phyloP scores from a whole-genome alignment of 1,140 invertebrate species.

The Globodera ellingtonae region DNA sequence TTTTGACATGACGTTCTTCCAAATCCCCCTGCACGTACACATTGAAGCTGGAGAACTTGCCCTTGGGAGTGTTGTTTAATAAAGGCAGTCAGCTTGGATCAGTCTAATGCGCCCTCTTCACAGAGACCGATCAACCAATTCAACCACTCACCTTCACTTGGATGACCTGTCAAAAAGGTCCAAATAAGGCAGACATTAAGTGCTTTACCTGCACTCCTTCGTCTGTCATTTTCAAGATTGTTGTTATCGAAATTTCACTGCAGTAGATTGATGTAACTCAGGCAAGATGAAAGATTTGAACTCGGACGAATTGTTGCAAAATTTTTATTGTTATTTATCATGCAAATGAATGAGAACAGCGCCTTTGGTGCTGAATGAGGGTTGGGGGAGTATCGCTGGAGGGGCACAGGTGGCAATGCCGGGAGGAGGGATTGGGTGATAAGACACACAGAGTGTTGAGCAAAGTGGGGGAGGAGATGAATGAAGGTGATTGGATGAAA shows the following conservation, averaged over 20 bases:
- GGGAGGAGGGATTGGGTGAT: too few species aligned
- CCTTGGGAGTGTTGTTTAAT: slow-evolving; percentile 23
- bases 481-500: neutral
- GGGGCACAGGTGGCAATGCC: neutral
- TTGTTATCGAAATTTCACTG: too few species aligned
- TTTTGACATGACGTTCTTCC: slow-evolving; percentile 60
- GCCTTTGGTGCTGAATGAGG: too few species aligned
- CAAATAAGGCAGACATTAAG: neutral
- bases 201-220: neutral
- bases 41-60: slow-evolving; percentile 48
- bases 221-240: neutral
- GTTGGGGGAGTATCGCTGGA: too few species aligned
- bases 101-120: neutral
- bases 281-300: too few species aligned
- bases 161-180: slow-evolving; percentile 8
- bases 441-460: too few species aligned
- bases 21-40: slow-evolving; percentile 65
- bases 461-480: too few species aligned
- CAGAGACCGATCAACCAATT: neutral
- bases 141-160: slow-evolving; percentile 19
- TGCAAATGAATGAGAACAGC: too few species aligned
- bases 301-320: too few species aligned
- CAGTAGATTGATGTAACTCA: too few species aligned
- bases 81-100: neutral
- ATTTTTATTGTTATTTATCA: too few species aligned